phyloP scores from a whole-genome alignment of 2,113 vertebrate species.

The Mirza zaza region DNA sequence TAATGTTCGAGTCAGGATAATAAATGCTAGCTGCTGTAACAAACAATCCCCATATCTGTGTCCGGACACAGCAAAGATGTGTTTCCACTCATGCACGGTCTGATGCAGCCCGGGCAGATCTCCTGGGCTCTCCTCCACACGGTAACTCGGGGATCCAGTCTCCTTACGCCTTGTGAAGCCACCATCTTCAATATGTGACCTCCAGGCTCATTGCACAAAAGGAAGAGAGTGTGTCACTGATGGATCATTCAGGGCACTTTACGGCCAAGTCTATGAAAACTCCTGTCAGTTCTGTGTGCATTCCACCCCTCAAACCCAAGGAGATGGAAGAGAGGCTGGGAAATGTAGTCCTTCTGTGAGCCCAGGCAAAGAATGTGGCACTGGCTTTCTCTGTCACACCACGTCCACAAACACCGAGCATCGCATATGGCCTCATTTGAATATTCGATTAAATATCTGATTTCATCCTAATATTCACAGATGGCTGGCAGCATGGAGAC shows the following conservation, averaged over 20 bases:
- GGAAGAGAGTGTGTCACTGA: background rate
- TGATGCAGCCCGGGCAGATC: background rate
- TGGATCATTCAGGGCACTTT: background rate
- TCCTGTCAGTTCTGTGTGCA: background rate
- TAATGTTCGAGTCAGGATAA: background rate
- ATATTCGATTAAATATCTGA: background rate
- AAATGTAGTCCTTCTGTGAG: background rate
- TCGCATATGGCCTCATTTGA: fast-evolving
- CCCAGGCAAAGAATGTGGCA: background rate
- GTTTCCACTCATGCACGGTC: too few relatives aligned
- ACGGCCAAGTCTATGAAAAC: background rate
- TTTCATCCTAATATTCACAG: background rate
- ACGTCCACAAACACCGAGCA: background rate
- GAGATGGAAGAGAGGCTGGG: background rate
- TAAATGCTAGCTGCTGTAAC: background rate
- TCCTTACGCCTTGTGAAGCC: background rate
- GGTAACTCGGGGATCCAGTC: background rate
- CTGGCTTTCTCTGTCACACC: background rate
- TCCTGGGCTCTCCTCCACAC: background rate
- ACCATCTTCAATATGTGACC: background rate
- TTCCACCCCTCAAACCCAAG: too few relatives aligned
- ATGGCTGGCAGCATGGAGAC: background rate
- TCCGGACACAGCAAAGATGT: background rate
- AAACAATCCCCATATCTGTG: background rate
- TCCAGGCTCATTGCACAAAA: background rate